Evolutionary conservation across 2,888 invertebrate genomes (phyloP), one percentile per base, ranked within the genome.

Genomic region (Metallyticus violacea): DNA sequence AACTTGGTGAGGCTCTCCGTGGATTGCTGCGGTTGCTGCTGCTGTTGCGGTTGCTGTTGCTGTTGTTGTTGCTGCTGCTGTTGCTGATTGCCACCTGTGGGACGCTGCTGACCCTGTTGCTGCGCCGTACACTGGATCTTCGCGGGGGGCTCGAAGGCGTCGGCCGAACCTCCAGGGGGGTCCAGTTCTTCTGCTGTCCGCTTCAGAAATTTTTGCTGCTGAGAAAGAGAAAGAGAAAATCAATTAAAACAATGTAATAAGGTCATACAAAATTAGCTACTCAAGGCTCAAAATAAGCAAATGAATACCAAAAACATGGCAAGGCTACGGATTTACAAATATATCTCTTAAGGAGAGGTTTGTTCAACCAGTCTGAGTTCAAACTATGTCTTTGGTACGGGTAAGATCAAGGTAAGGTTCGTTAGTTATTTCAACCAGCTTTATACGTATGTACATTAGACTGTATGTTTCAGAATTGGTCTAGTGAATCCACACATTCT

Each of bases 121-220:
- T 91, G 62, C 91, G 91, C 89, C 27, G 87, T 95, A 89, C 94
- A 93, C 91, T 95, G 95, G 89, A 95, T 92, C 92, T 97, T 97
- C 88, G 96, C 95, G 87, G 96, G 96, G 84, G 96, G 96, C 91
- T 96, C 96, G 91, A 94, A 95, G 88, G 94, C 94, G 81, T 91
- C 91, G 88, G 91, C 92, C 87, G 88, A 88, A 80, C 88, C 89
- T 82, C 89, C 88, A 26, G 88, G 87, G 87, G 93, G 91, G 89
- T 93, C 94, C 92, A 94, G 94, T 90, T 95, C 95, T 91, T 94
- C 95, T 92, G 94, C 95, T 92, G 93, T 94, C 93, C 96, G 93
- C 92, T 96, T 96, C 91, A 95, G 92, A 93, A 97, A 96, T 93
- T 97, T 97, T 94, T 96, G 97, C 94, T 97, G 96, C 97, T 97